These are phyloP conservation scores for Dendrolimus houi DNA, from an alignment of 2,888 invertebrate genomes.

Conservation along the genomic window DNA sequence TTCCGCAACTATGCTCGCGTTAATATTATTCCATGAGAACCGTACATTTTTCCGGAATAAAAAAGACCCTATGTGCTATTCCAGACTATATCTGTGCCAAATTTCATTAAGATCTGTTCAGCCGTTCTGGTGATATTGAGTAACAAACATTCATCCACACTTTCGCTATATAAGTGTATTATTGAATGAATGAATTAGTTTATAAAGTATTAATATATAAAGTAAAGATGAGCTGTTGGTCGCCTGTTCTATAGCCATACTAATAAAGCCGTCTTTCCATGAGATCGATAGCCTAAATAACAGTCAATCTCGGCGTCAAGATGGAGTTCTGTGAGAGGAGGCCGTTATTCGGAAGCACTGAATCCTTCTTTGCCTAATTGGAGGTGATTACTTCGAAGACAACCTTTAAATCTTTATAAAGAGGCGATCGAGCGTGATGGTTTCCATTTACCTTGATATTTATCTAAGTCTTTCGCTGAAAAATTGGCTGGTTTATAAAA, in stretches of 20 bases:
- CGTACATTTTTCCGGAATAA: no score
- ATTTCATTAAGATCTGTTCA: no score
- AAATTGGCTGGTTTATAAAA: not conserved
- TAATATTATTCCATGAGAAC: no score
- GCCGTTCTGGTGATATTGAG: no score
- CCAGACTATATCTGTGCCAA: no score
- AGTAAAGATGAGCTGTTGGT: not conserved
- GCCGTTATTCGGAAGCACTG: not conserved
- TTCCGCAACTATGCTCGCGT: no score
- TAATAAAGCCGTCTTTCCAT: conserved; percentile 1
- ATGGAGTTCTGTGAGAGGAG: not conserved
- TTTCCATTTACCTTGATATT: not conserved
- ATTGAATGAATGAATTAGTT: no score
- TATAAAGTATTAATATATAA: not conserved
- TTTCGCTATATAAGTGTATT: no score
- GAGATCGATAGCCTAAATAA: conserved; percentile 6
- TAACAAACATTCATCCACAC: no score
- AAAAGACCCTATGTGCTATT: no score
- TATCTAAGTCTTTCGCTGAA: not conserved
- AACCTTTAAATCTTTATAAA: not conserved
- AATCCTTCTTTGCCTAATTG: not conserved
- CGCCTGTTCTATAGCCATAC: not conserved
- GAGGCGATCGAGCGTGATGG: not conserved
- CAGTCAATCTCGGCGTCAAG: conserved; percentile 6
- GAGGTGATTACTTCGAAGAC: not conserved